Base-by-base conservation (phyloP, 2,797 vertebrate species). In the Diplodus sargus region DNA sequence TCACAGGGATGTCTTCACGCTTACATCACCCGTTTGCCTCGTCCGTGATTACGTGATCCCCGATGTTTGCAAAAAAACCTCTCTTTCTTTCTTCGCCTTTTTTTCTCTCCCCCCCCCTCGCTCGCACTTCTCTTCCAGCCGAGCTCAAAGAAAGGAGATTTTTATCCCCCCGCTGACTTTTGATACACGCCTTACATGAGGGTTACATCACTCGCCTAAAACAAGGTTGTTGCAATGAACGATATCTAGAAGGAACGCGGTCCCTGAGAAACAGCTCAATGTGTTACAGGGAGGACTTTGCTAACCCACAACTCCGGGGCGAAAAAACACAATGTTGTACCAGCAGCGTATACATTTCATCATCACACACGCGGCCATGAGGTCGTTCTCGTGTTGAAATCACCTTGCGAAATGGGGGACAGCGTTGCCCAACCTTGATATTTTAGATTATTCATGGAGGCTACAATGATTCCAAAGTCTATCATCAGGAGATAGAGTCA, bases 181-280 rank as follows among this genome's bases (percentile, higher is more conserved):
- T 57, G 81, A 88, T 87, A 76, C 80, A 65, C 79, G 85, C 82
- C 84, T 91, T 95, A 90, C 94, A 91, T 69, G 78, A 81, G 77
- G 82, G 87, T 95, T 95, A 93, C 94, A 95, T 95, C 95, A 95
- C 91, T 94, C 68, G 85, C 90, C 85, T 89, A 84, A 89, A 93
- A 92, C 91, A 87, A 91, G 89, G 89, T 90, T 88, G 93, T 86
- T 93, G 90, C 91, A 92, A 81, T 75, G 86, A 92, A 79, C 57
- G 86, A 87, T 92, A 90, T 92, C 89, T 84, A 87, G 87, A 58
- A 91, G 86, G 90, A 91, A 69, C 53, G 60, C 34, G 53, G 83
- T 80, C 91, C 89, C 90, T 54, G 85, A 89, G 90, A 91, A 90
- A 87, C 82, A 79, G 83, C 87, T 90, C 81, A 82, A 81, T 81